Percentiles rank a stretch among this genome's conserved stretches.
phyloP scores from a whole-genome alignment of 2,888 invertebrate genomes.

The Caenorhabditis plicata region DNA sequence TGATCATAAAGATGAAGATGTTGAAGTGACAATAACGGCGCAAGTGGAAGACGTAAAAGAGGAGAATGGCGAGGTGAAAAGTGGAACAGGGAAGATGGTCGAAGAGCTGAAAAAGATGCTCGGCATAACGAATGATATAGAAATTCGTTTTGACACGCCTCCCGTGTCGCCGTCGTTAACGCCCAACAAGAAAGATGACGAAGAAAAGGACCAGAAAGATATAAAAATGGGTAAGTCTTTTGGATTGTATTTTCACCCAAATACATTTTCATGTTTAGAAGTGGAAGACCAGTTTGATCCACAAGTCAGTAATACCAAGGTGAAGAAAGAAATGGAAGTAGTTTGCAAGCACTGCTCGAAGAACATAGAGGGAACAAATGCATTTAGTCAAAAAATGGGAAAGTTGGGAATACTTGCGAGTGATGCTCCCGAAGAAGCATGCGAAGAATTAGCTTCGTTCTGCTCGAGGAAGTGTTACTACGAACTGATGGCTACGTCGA shows the following conservation, averaged over 20 bases:
- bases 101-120: conserved; percentile 24
- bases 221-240: conserved; percentile 13
- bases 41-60: conserved; percentile 4
- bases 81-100: conserved; percentile 4
- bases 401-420: conserved; percentile 6
- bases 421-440: conserved; percentile 16
- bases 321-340: conserved; percentile 9
- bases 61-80: conserved; percentile 13
- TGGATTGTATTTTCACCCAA: neutral
- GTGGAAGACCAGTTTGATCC: too few relatives aligned
- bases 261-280: neutral
- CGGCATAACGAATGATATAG: conserved; percentile 9
- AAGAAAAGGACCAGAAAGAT: conserved; percentile 3
- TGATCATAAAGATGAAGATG: conserved; percentile 20
- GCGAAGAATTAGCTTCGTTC: conserved; percentile 72
- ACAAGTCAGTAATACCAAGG: too few relatives aligned
- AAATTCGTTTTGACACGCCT: conserved; percentile 41
- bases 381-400: conserved; percentile 9
- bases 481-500: conserved; percentile 77
- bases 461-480: conserved; percentile 87
- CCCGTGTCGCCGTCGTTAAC: conserved; percentile 40
- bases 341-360: conserved; percentile 20
- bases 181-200: conserved; percentile 7
- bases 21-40: conserved; percentile 35
- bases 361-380: neutral